Evolutionary conservation across 2,113 vertebrate species (phyloP), one percentile per base, ranked within the genome.

Genomic region (Gnathonemus longibarbis): DNA sequence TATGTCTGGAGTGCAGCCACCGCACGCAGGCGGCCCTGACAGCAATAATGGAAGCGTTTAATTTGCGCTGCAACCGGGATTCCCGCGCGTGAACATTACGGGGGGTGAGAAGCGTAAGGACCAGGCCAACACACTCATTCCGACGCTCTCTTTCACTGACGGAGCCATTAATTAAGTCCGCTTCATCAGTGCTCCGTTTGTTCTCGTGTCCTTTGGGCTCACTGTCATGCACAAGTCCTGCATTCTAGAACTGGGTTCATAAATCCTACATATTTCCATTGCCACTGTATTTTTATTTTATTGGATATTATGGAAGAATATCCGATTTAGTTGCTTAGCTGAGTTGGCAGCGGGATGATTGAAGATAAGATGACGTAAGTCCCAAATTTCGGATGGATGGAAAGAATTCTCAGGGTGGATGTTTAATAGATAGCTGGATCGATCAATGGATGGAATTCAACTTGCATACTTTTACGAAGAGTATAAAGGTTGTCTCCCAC

Each of bases 91-190:
- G 85, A 39, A 53, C 85, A 48, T 35, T 31, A 35, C 13, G 1
- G 84, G 49, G 84, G 3, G 21, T 35, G 46, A 21, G 48, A 46
- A 31, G 46, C n/a, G 1, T 87, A 27, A 52, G 84, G 45, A 53
- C 50, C 5, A 56, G 50, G 85, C 77, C 90, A 92, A 89, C 90
- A 58, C 85, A 70, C 39, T 58, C 13, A 86, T 91, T 89, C 88
- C 90, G 53, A 89, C 50, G 84, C 48, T 89, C 89, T 89, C 31
- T 90, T 91, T 91, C 90, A 90, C 92, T 92, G 94, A 94, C 91
- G 93, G 91, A 89, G 46, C 91, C 89, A 31, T 94, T 95, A 93
- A 95, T 95, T 95, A 95, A 58, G 35, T 87, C 0, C n/a, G 92
- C 91, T 89, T 93, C 90, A 90, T 94, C 91, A 89, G 93, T 89